Conservation (phyloP, 2,888 invertebrate genomes). For the Diaphora mendica region DNA sequence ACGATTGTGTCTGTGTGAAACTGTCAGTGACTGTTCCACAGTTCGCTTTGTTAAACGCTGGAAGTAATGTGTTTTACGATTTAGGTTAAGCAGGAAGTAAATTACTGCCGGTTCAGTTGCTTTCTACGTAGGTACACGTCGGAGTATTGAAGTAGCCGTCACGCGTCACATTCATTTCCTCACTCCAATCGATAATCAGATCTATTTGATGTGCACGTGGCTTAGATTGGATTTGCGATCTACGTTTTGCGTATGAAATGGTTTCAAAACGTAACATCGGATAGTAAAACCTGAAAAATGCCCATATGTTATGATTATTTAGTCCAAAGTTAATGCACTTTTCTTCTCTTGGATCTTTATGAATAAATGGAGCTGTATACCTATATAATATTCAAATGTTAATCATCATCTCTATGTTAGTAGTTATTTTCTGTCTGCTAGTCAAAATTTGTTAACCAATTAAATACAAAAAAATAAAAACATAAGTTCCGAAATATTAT, state of each 20-base stretch:
- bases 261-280: background rate
- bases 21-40: background rate
- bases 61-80: slow-evolving; percentile 10
- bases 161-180: slow-evolving; percentile 59
- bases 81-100: slow-evolving; percentile 34
- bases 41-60: background rate
- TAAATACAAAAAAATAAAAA: background rate
- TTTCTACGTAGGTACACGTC: slow-evolving; percentile 16
- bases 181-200: slow-evolving; percentile 55
- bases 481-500: background rate
- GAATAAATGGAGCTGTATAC: background rate
- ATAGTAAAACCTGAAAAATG: background rate
- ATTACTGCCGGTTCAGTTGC: slow-evolving; percentile 24
- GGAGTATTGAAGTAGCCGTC: slow-evolving; percentile 38
- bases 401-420: background rate
- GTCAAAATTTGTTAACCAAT: background rate
- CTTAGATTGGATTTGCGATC: slow-evolving; percentile 50
- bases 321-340: too few species aligned
- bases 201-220: slow-evolving; percentile 50
- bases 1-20: background rate
- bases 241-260: slow-evolving; percentile 21
- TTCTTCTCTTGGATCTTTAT: background rate
- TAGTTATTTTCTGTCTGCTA: background rate
- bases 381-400: background rate
- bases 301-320: background rate